Percentiles rank a stretch among this genome's conserved stretches.
Evolutionary conservation across 92 coral and sea anemone genomes (phyloP).

Genomic region (Palythoa caribaeorum): DNA sequence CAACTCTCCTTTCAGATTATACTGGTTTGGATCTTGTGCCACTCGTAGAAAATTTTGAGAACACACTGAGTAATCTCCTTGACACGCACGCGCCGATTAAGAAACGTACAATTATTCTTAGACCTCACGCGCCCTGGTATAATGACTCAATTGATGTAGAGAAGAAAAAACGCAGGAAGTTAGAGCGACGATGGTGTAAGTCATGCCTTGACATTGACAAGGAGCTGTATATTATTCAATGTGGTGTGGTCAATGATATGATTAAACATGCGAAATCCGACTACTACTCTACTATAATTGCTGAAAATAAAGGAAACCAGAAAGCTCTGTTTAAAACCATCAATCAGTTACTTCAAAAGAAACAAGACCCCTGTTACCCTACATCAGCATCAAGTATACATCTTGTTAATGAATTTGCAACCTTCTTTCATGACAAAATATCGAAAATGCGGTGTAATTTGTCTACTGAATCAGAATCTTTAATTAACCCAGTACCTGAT

Average conservation of each 20-base stretch:
- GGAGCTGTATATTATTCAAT: too few species aligned
- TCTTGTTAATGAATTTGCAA: constrained; percentile 17
- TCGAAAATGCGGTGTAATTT: too few species aligned
- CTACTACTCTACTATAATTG: too few species aligned
- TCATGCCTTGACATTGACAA: not conserved
- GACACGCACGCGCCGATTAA: constrained; percentile 28
- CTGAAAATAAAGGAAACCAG: constrained; percentile 7
- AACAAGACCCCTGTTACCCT: constrained; percentile 6
- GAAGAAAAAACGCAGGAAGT: not conserved
- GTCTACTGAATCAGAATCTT: too few species aligned
- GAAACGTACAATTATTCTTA: not conserved
- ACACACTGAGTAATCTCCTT: constrained; percentile 14
- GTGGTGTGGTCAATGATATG: not conserved
- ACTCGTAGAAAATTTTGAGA: constrained; percentile 9
- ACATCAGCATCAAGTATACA: not conserved
- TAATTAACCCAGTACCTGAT: too few species aligned
- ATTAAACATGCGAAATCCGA: too few species aligned
- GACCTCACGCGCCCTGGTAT: not conserved
- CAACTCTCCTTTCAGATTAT: not conserved
- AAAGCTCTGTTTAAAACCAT: constrained; percentile 17
- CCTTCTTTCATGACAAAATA: constrained; percentile 23
- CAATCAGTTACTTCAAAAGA: constrained; percentile 5
- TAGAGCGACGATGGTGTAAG: not conserved
- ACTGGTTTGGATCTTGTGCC: not conserved
- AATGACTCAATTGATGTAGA: not conserved